Evolutionary conservation across 2,888 invertebrate genomes (phyloP), one percentile per base, ranked within the genome.

Genomic region (Mesorhabditis sp.): DNA sequence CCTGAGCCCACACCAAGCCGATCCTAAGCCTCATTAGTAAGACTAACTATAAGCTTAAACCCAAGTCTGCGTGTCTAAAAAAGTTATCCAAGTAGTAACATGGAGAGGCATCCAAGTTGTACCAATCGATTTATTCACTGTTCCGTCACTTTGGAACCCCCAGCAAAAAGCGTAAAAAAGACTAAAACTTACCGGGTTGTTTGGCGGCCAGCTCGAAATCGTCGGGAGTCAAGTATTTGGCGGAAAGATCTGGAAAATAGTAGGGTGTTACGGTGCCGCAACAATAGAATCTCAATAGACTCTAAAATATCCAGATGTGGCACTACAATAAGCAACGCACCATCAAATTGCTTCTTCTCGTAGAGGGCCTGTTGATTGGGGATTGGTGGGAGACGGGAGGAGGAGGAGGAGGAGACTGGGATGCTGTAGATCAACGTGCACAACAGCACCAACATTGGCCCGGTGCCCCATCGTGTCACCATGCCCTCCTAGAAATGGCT

Each of bases 201-300:
- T 70, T 74, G 43, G 76, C 79, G 15, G 83, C 84, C 10, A 81
- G 74, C 67, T 81, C 79, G 69, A 83, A 84, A 68, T 84, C 84
- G 66, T 84, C 82, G 4, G 84, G 84, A 43, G 80, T 66, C 10
- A 84, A 74, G 62, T 77, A 84, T 43, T 78, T 77, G 44, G 81
- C 81, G 5, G 83, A 77, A 70, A 78, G 80, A 64, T 79, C 84
- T 83, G 71, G 63, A 80, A 73, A 13, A 13, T 10, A 2, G 7
- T 50, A 13, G 2, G 2, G 58, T 10, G 58, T 2, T 13, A 50
- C n/a, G 7, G 7, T 50, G n/a, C 7, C 58, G n/a, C 58, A 13
- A 6, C 45, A 62, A 41, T 41, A 28, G 44, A 44, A 45, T n/a
- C 43, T 15, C 4, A 41, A 43, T 7, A 7, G 15, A 65, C 13